Evolutionary conservation across 92 coral and sea anemone genomes (phyloP).

Genomic region (Phenganax marumi): DNA sequence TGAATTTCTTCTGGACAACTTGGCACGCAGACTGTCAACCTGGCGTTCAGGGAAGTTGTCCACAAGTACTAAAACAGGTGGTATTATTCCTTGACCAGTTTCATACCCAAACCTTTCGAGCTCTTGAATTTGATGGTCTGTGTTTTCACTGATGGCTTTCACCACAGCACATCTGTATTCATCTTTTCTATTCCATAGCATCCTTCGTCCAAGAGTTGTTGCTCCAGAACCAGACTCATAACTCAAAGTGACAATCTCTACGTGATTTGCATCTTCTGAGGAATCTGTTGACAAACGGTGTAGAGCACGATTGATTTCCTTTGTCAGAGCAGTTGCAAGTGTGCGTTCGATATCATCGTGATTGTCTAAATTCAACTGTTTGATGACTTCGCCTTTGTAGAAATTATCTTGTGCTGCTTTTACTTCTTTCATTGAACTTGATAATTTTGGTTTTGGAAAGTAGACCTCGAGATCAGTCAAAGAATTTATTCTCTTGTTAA

Average conservation of each 20-base stretch:
- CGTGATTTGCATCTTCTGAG: neutral
- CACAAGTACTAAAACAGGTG: constrained; percentile 14
- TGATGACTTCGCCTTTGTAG: constrained; percentile 59
- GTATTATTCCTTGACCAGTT: neutral
- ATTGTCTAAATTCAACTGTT: constrained; percentile 30
- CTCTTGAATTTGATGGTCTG: constrained; percentile 40
- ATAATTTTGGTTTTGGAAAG: constrained; percentile 53
- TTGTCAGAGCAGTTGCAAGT: constrained; percentile 16
- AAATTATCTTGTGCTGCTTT: constrained; percentile 53
- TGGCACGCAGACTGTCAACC: constrained; percentile 11
- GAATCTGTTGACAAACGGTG: neutral
- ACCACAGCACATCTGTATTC: constrained; percentile 36
- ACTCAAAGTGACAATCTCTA: constrained; percentile 13
- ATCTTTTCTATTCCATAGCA: constrained; percentile 30
- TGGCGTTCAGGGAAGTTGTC: constrained; percentile 12
- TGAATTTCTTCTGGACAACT: constrained; percentile 18
- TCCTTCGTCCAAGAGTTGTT: constrained; percentile 38
- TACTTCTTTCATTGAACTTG: constrained; percentile 23
- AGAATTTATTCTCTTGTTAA: constrained; percentile 59
- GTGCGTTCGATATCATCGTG: constrained; percentile 41
- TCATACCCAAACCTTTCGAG: constrained; percentile 33
- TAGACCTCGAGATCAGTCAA: constrained; percentile 65
- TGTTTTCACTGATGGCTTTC: constrained; percentile 25
- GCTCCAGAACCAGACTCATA: constrained; percentile 46
- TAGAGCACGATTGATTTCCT: constrained; percentile 12